These are phyloP conservation scores for Lasioglossum leucozonium DNA, from an alignment of 2,888 invertebrate genomes.

Conservation along the genomic window DNA sequence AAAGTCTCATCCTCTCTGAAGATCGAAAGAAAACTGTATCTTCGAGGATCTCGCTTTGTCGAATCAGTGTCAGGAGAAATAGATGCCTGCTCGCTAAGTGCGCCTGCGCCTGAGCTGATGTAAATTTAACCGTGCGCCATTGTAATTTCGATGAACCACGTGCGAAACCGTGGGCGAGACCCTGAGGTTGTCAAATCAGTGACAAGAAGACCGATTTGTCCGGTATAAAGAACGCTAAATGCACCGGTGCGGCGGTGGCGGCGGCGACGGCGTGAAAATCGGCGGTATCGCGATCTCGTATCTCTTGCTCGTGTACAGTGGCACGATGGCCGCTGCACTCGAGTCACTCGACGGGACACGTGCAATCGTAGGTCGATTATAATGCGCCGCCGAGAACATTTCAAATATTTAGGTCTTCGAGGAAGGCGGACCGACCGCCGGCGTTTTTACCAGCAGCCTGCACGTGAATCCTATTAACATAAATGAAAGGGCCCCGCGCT, in stretches of 20 bases:
- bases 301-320: neutral
- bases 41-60: no score
- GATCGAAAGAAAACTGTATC: no score
- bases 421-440: conserved; percentile 33
- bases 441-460: conserved; percentile 45
- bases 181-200: neutral
- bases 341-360: conserved; percentile 23
- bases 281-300: neutral
- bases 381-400: conserved; percentile 34
- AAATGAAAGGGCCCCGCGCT: conserved; percentile 65
- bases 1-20: no score
- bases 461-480: conserved; percentile 66
- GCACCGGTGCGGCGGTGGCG: no score
- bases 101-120: no score
- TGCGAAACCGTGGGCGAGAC: neutral
- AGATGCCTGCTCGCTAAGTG: no score
- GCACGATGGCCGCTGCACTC: neutral
- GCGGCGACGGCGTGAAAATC: neutral
- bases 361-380: conserved; percentile 26
- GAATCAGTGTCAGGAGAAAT: no score
- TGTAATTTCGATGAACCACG: neutral
- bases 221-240: neutral
- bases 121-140: neutral
- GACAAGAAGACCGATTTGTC: neutral
- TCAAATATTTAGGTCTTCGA: conserved; percentile 51